Evolutionary conservation across 2,888 invertebrate genomes (phyloP).

Genomic region (Habroteleia sp.): DNA sequence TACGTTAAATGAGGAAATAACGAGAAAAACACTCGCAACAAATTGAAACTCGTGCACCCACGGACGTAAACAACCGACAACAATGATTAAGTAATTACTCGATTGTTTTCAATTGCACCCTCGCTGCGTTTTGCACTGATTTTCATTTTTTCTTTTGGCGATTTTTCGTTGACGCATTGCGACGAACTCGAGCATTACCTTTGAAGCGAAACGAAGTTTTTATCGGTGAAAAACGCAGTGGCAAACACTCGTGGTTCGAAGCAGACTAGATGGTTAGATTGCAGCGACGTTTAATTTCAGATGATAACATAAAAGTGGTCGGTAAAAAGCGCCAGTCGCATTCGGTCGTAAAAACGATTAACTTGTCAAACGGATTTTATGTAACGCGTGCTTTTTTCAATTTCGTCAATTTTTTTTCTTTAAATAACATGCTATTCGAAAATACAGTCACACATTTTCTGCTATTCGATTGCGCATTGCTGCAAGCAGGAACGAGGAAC

Average conservation of each 20-base stretch:
- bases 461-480: slow-evolving; percentile 42
- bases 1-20: too few relatives aligned
- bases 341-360: background rate
- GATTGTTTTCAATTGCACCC: background rate
- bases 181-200: too few relatives aligned
- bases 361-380: background rate
- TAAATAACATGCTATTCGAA: slow-evolving; percentile 50
- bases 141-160: background rate
- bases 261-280: slow-evolving; percentile 16
- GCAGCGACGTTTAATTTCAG: slow-evolving; percentile 16
- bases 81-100: background rate
- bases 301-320: slow-evolving; percentile 43
- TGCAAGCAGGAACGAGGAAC: background rate
- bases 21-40: too few relatives aligned
- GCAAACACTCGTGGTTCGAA: slow-evolving; percentile 28
- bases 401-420: slow-evolving; percentile 20
- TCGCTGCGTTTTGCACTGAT: background rate
- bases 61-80: background rate
- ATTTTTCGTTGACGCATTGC: too few relatives aligned
- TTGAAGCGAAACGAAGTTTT: slow-evolving; percentile 8
- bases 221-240: slow-evolving; percentile 3
- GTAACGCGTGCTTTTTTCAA: slow-evolving; percentile 4
- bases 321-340: slow-evolving; percentile 1
- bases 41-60: too few relatives aligned
- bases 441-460: slow-evolving; percentile 25